Evolutionary conservation across 2,888 invertebrate genomes (phyloP).

Genomic region (Agrilus mali): DNA sequence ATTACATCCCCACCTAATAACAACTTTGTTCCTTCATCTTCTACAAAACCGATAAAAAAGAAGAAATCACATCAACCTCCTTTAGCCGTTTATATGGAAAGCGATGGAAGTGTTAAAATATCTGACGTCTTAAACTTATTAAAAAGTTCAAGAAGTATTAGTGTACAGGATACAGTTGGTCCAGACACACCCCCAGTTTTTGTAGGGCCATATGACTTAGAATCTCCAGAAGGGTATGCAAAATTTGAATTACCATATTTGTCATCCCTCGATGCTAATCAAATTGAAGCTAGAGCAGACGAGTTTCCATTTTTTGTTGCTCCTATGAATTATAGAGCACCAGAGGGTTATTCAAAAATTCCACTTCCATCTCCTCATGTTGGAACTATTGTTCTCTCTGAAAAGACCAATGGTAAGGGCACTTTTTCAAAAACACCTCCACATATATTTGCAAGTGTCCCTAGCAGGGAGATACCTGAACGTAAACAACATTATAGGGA

Average conservation of each 20-base stretch:
- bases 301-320: slow-evolving; percentile 77
- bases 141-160: slow-evolving; percentile 58
- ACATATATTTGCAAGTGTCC: slow-evolving; percentile 4
- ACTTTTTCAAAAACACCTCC: slow-evolving; percentile 11
- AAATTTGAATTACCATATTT: slow-evolving; percentile 77
- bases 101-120: slow-evolving; percentile 44
- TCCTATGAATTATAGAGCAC: slow-evolving; percentile 73
- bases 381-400: slow-evolving; percentile 63
- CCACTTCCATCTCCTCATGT: slow-evolving; percentile 78
- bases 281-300: slow-evolving; percentile 57
- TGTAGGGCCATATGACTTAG: slow-evolving; percentile 65
- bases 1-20: slow-evolving; percentile 31
- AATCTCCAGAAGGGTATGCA: slow-evolving; percentile 56
- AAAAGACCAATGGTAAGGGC: slow-evolving; percentile 19
- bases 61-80: slow-evolving; percentile 74
- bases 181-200: slow-evolving; percentile 64
- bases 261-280: slow-evolving; percentile 54
- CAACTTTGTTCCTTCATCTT: slow-evolving; percentile 34
- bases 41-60: slow-evolving; percentile 39
- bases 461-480: not conserved
- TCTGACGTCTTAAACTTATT: slow-evolving; percentile 58
- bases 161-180: slow-evolving; percentile 62
- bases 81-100: slow-evolving; percentile 65
- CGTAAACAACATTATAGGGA: slow-evolving; percentile 1
- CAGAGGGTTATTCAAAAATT: slow-evolving; percentile 72